Conservation (phyloP, 2,888 invertebrate genomes). For the Macrophya alboannulata region DNA sequence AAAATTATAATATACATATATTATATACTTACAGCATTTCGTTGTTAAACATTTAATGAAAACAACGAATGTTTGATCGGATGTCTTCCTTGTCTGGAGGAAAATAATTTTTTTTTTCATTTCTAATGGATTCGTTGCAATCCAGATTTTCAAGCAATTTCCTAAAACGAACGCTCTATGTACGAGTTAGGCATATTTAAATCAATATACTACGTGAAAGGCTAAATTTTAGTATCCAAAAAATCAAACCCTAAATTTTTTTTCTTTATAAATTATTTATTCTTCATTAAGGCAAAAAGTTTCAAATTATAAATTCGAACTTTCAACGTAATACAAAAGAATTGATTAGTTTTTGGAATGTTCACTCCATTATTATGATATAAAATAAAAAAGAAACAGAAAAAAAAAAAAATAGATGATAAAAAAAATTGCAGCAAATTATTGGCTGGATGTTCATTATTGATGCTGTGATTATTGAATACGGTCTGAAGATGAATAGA, state of each 20-base stretch:
- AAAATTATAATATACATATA: too few relatives aligned
- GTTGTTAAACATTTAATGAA: constrained; percentile 49
- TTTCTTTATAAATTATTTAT: too few relatives aligned
- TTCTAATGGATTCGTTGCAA: background rate
- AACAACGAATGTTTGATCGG: constrained; percentile 4
- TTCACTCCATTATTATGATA: background rate
- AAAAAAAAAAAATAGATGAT: constrained; percentile 33
- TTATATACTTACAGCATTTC: constrained; percentile 36
- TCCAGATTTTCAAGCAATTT: background rate
- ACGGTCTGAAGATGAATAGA: background rate
- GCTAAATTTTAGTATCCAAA: background rate
- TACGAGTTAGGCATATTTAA: background rate
- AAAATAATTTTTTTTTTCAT: background rate
- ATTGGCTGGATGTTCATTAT: constrained; percentile 36
- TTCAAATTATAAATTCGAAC: too few relatives aligned
- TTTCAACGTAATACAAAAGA: background rate
- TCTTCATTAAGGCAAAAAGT: too few relatives aligned
- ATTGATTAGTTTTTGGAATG: background rate
- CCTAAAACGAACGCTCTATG: background rate
- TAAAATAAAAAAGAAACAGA: background rate
- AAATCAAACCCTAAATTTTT: too few relatives aligned
- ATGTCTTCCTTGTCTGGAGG: constrained; percentile 4
- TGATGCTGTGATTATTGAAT: background rate
- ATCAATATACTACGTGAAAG: background rate
- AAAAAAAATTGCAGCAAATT: constrained; percentile 35